These are phyloP conservation scores for Oreotrochilus melanogaster DNA, from an alignment of 2,113 vertebrate species.

Conservation along the genomic window DNA sequence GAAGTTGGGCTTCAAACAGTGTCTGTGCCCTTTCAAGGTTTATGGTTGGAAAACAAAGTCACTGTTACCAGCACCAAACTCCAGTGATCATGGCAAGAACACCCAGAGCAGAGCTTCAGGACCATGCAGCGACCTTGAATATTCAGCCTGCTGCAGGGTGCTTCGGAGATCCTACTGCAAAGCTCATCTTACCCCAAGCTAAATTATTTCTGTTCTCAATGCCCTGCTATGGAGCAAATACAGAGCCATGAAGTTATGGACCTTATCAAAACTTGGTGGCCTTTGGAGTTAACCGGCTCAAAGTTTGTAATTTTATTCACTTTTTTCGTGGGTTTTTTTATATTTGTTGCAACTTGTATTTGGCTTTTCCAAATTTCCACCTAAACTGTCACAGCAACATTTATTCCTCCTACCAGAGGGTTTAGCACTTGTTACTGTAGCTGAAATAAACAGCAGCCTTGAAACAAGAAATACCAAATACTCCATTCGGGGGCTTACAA, in stretches of 20 bases:
- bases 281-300: not conserved
- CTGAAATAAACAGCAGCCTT: slow-evolving; percentile 5
- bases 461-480: not conserved
- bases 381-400: slow-evolving; percentile 12
- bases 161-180: not conserved
- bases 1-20: not conserved
- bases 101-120: not conserved
- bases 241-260: not conserved
- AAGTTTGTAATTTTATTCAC: not conserved
- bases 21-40: not conserved
- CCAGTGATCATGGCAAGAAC: not conserved
- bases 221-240: not conserved
- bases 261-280: not conserved
- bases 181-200: not conserved
- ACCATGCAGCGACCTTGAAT: not conserved
- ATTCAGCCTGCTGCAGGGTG: not conserved
- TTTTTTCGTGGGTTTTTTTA: not conserved
- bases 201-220: not conserved
- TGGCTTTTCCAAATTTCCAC: not conserved
- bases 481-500: not conserved
- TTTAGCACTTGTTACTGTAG: not conserved
- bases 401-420: not conserved
- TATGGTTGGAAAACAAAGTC: not conserved
- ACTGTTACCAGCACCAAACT: not conserved
- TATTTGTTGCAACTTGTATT: not conserved